Base-by-base conservation (phyloP, 2,888 invertebrate species). In the Lysandra coridon region DNA sequence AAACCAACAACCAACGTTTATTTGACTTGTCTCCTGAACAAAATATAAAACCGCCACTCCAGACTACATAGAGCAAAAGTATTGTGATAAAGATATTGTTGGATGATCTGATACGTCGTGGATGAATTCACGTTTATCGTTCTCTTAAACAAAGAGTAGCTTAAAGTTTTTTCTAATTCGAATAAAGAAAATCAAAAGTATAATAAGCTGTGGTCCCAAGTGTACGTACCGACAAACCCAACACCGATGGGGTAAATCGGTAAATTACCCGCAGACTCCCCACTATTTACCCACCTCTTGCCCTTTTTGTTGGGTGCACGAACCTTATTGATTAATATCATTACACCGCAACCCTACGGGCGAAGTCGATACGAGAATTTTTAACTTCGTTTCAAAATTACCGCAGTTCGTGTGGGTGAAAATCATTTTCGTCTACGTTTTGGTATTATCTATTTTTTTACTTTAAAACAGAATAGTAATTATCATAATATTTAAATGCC, bases 201-300 rank as follows among this genome's bases (percentile, higher is more conserved):
- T 23, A 62, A 62, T 7, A 62, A n/a, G 69, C 76, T 4, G 30
- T 74, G 77, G 80, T 82, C 69, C 62, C 40, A 12, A 80, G 78
- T 23, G 2, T 80, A 57, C 53, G 75, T 69, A 33, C 64, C 44
- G 57, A 64, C 76, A 78, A 73, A 75, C 80, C 69, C 78, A 84
- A 83, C 83, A 83, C 83, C 82, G 64, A 44, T 74, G 73, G 62
- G 74, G 79, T 62, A 79, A 91, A 91, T 89, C 88, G 89, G 90
- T 89, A 91, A 92, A 92, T 91, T 90, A 89, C 90, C 90, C 90
- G 79, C 79, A 79, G 88, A 53, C 90, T 82, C 88, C 87, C 88
- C 86, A 84, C 85, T 90, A 87, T 91, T 91, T 91, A 86, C 89
- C 86, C 87, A 86, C 89, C 88, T 88, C 83, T 83, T 60, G 82